Conservation (phyloP, 2,113 vertebrate genomes). For the Phaetusa simplex region DNA sequence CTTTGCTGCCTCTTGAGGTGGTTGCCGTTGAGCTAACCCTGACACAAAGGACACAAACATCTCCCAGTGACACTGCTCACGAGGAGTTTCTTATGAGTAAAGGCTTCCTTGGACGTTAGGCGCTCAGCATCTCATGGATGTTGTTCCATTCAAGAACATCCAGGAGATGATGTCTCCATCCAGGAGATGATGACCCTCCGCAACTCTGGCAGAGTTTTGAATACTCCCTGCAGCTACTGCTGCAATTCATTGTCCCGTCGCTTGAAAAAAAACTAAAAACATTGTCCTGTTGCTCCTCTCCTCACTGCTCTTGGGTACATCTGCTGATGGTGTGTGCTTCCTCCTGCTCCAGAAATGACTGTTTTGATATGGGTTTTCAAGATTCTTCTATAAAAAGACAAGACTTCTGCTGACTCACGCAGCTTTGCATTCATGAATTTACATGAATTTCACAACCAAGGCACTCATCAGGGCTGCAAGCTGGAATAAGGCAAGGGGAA, state of each 20-base stretch:
- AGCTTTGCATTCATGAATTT: not conserved
- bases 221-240: not conserved
- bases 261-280: not conserved
- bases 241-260: accelerated
- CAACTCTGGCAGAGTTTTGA: accelerated
- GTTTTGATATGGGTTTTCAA: accelerated
- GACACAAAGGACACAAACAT: too few species aligned
- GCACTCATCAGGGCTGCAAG: not conserved
- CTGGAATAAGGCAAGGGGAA: not conserved
- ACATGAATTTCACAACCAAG: not conserved
- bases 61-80: accelerated
- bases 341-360: not conserved
- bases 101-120: not conserved
- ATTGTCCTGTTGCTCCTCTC: not conserved
- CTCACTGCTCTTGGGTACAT: accelerated
- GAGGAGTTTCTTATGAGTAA: not conserved
- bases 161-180: too few species aligned
- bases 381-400: not conserved
- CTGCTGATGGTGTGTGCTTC: not conserved
- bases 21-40: not conserved
- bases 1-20: not conserved
- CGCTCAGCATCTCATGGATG: not conserved
- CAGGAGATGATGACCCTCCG: accelerated
- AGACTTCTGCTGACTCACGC: not conserved
- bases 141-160: not conserved